These are phyloP conservation scores for Trematocara unimaculatum DNA, from an alignment of 2,113 vertebrate species.

Conservation along the genomic window DNA sequence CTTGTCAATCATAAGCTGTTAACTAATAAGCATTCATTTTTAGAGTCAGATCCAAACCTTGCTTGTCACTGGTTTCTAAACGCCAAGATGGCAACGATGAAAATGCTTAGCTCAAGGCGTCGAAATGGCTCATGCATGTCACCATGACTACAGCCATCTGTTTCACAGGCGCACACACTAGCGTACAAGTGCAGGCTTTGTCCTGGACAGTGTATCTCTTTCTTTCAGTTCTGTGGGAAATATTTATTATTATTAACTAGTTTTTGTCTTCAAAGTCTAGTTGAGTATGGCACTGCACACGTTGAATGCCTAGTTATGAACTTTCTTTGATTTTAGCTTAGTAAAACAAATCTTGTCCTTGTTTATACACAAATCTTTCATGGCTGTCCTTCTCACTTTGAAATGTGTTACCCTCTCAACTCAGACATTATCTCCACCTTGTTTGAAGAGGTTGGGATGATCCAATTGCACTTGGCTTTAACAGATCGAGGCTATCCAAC, in stretches of 20 bases:
- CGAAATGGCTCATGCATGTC: neutral
- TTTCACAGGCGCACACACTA: neutral
- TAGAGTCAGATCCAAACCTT: neutral
- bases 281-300: neutral
- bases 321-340: slow-evolving; percentile 21
- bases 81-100: neutral
- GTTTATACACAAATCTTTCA: neutral
- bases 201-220: neutral
- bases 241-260: neutral
- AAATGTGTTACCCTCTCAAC: neutral
- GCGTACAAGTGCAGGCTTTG: neutral
- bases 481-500: neutral
- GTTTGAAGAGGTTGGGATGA: neutral
- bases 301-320: slow-evolving; percentile 45
- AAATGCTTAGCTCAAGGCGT: neutral
- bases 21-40: neutral
- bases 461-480: neutral
- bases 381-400: neutral
- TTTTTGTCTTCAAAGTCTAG: neutral
- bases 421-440: neutral
- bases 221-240: neutral
- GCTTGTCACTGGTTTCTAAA: neutral
- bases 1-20: neutral
- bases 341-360: neutral
- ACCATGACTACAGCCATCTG: neutral